Evolutionary conservation across 2,888 invertebrate species (phyloP).

Genomic region (Meghimatium bilineatum): DNA sequence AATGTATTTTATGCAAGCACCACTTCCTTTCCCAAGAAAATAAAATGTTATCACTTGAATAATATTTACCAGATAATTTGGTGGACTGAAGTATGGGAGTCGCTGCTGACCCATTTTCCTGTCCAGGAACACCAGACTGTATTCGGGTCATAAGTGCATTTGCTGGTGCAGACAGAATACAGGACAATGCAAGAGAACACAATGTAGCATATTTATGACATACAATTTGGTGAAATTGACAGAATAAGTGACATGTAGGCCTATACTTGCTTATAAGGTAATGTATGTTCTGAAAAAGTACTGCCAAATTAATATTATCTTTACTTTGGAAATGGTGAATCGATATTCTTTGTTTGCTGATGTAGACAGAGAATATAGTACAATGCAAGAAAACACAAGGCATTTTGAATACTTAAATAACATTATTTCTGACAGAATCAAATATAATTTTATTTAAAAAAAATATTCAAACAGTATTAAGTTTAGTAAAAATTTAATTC

Average conservation of each 20-base stretch:
- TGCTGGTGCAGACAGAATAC: neutral
- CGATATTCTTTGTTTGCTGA: too few relatives aligned
- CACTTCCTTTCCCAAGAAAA: neutral
- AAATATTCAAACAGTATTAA: too few relatives aligned
- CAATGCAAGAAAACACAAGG: too few relatives aligned
- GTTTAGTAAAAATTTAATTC: too few relatives aligned
- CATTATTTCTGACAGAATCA: too few relatives aligned
- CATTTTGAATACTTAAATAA: too few relatives aligned
- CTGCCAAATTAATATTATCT: too few relatives aligned
- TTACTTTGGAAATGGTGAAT: too few relatives aligned
- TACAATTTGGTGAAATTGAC: neutral
- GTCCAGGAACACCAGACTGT: constrained; percentile 27
- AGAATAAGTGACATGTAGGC: neutral
- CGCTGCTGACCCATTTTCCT: constrained; percentile 35
- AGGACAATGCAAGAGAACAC: neutral
- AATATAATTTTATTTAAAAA: too few relatives aligned
- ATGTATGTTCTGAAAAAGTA: too few relatives aligned
- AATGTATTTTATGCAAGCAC: neutral
- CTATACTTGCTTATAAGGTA: too few relatives aligned
- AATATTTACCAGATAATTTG: constrained; percentile 43
- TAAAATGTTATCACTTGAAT: neutral
- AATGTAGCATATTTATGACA: neutral
- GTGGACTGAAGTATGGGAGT: constrained; percentile 29
- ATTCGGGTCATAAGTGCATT: constrained; percentile 29
- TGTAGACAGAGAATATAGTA: too few relatives aligned